These are phyloP conservation scores for Drosophila eugracilis DNA, from an alignment of 1,140 invertebrate genomes.

Conservation along the genomic window DNA sequence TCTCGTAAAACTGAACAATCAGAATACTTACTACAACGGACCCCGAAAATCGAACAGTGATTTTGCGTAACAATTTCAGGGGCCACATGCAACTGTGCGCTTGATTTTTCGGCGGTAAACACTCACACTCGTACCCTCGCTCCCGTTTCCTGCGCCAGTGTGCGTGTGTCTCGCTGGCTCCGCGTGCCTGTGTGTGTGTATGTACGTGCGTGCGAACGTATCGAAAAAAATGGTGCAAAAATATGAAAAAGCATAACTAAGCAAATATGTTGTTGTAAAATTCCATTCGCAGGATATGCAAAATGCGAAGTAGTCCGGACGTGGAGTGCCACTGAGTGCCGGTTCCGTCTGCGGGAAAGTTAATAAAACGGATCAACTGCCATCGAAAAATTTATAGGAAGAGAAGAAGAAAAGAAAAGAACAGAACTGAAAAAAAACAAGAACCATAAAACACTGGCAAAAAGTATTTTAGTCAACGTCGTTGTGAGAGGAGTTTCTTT, in stretches of 20 bases:
- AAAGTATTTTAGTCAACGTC: slow-evolving; percentile 16
- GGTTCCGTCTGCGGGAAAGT: slow-evolving; percentile 28
- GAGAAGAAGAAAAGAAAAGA: slow-evolving; percentile 6
- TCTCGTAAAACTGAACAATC: background rate
- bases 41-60: slow-evolving; percentile 22
- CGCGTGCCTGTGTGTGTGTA: slow-evolving; percentile 62
- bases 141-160: slow-evolving; percentile 56
- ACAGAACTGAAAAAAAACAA: slow-evolving; percentile 30
- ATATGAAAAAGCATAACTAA: slow-evolving; percentile 73
- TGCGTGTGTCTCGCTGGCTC: slow-evolving; percentile 55
- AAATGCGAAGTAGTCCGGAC: slow-evolving; percentile 41
- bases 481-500: slow-evolving; percentile 2
- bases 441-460: slow-evolving; percentile 62
- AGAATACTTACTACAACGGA: background rate
- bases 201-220: slow-evolving; percentile 83
- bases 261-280: slow-evolving; percentile 48
- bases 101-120: slow-evolving; percentile 83
- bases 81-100: slow-evolving; percentile 80
- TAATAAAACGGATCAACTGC: slow-evolving; percentile 26
- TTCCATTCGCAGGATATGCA: slow-evolving; percentile 70
- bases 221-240: slow-evolving; percentile 84
- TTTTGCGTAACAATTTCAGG: slow-evolving; percentile 73
- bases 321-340: slow-evolving; percentile 47
- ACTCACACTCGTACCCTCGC: slow-evolving; percentile 78
- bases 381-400: slow-evolving; percentile 33